Evolutionary conservation across 2,888 invertebrate genomes (phyloP).

Genomic region (Spisula solida): DNA sequence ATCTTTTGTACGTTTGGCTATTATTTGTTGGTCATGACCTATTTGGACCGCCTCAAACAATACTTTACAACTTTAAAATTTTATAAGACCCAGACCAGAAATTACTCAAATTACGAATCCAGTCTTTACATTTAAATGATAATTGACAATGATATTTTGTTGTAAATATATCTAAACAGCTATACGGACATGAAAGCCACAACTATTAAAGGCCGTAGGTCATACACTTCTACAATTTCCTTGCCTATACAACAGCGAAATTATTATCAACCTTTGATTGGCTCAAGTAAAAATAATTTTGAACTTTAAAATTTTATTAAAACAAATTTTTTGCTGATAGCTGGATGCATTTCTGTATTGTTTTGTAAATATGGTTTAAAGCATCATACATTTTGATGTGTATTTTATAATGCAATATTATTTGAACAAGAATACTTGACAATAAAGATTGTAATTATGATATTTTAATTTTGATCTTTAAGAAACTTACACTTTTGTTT

Average conservation of each 20-base stretch:
- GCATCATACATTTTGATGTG: background rate
- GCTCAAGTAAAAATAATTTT: too few species aligned
- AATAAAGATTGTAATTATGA: background rate
- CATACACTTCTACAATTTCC: too few species aligned
- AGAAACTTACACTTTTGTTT: background rate
- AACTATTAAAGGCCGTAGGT: too few species aligned
- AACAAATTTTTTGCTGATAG: background rate
- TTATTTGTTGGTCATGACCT: constrained; percentile 15
- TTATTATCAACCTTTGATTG: too few species aligned
- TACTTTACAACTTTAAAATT: background rate
- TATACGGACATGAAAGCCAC: too few species aligned
- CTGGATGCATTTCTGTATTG: constrained; percentile 16
- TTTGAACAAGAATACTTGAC: background rate
- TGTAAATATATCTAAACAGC: background rate
- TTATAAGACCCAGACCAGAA: background rate
- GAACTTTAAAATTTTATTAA: too few species aligned
- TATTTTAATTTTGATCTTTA: too few species aligned
- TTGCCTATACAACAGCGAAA: too few species aligned
- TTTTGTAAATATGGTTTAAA: background rate
- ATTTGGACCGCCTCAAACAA: background rate
- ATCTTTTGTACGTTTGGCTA: background rate
- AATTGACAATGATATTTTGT: background rate
- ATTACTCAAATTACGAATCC: background rate
- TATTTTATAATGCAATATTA: background rate
- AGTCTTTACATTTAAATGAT: background rate